phyloP scores from a whole-genome alignment of 2,113 vertebrate genomes.

The Aviceda subcristata region DNA sequence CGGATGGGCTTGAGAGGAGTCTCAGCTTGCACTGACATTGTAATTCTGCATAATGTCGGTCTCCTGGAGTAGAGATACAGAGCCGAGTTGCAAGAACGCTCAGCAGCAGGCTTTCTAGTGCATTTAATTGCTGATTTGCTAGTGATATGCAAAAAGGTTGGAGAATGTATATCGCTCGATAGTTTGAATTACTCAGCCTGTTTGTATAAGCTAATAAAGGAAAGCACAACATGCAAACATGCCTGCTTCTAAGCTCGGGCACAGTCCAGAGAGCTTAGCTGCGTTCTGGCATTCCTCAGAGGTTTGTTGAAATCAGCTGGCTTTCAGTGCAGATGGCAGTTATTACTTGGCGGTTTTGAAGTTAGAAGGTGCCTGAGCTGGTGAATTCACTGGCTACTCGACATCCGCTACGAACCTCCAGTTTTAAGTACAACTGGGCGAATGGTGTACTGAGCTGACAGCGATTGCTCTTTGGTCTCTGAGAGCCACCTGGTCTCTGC shows the following conservation, averaged over 20 bases:
- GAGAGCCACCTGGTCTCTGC: neutral
- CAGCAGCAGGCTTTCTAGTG: neutral
- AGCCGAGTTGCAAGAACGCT: neutral
- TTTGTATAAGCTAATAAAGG: neutral
- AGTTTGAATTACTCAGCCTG: neutral
- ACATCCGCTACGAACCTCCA: neutral
- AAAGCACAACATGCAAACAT: accelerated
- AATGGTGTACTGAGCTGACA: neutral
- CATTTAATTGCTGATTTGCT: neutral
- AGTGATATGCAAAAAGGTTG: accelerated
- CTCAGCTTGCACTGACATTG: neutral
- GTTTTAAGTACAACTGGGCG: too few species aligned
- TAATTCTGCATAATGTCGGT: neutral
- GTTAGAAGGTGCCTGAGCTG: neutral
- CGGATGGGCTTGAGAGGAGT: neutral
- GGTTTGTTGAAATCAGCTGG: neutral
- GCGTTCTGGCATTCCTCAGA: accelerated
- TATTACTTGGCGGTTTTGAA: accelerated
- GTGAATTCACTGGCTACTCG: neutral
- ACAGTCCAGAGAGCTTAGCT: too few species aligned
- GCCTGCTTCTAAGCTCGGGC: accelerated
- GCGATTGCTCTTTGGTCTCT: too few species aligned
- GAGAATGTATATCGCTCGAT: accelerated
- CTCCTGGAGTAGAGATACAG: neutral
- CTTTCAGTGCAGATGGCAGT: accelerated